Percentiles rank a stretch among this genome's conserved stretches.
Conservation (phyloP, 2,888 invertebrate species). For the Dusona sp. region DNA sequence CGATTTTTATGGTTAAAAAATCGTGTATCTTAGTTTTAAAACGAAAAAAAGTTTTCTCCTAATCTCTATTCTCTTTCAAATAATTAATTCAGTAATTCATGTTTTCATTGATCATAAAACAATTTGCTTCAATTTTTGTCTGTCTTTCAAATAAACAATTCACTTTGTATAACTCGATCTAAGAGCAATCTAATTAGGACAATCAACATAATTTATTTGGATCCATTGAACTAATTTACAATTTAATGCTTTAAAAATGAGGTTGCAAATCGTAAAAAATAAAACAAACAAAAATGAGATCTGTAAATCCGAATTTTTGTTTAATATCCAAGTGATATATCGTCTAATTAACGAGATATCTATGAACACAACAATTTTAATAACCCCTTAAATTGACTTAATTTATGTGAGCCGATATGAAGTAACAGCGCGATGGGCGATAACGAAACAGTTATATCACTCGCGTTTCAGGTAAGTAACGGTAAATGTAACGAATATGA, state of each 20-base stretch:
- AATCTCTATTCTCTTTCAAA: not conserved
- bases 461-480: not conserved
- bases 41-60: not conserved
- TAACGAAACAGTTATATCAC: conserved; percentile 16
- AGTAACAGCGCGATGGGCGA: not conserved
- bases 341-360: not conserved
- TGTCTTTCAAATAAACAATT: not conserved
- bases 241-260: not conserved
- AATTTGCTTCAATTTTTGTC: not conserved
- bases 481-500: not conserved
- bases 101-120: not conserved
- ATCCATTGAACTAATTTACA: too few relatives aligned
- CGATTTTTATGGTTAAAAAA: not conserved
- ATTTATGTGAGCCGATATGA: not conserved
- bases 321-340: not conserved
- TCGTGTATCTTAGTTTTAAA: not conserved
- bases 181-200: too few relatives aligned
- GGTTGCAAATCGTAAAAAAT: not conserved
- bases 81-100: not conserved
- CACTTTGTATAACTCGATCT: too few relatives aligned
- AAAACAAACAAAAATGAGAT: not conserved
- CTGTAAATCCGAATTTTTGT: not conserved
- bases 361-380: conserved; percentile 1
- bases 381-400: not conserved
- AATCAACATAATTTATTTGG: too few relatives aligned